These are phyloP conservation scores for Lepidurus couesii DNA, from an alignment of 1,140 invertebrate species.

Conservation along the genomic window DNA sequence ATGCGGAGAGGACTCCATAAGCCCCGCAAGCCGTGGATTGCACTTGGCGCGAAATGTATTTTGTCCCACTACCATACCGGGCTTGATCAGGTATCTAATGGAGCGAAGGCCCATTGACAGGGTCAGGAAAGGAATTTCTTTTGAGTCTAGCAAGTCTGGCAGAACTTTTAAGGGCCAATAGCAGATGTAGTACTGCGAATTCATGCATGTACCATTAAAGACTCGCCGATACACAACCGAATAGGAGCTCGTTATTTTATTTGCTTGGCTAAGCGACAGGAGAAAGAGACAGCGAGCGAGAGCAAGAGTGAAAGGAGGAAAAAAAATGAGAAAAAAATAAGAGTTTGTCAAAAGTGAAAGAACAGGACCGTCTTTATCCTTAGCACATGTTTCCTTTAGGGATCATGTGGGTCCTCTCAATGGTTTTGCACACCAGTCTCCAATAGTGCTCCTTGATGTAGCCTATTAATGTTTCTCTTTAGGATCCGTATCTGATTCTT, in stretches of 20 bases:
- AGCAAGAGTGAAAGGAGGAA: neutral
- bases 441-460: neutral
- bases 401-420: neutral
- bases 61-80: neutral
- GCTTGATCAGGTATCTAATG: constrained; percentile 9
- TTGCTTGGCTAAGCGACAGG: neutral
- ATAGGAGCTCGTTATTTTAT: neutral
- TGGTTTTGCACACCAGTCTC: constrained; percentile 3
- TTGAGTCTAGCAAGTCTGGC: neutral
- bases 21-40: no score
- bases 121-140: neutral
- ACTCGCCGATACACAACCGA: neutral
- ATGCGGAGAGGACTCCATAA: neutral
- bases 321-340: neutral
- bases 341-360: neutral
- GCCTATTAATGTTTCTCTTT: neutral
- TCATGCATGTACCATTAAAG: neutral
- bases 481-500: neutral
- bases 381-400: neutral
- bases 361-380: neutral
- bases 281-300: neutral
- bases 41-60: no score
- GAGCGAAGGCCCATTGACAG: neutral
- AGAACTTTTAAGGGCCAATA: constrained; percentile 10
- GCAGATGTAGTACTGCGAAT: neutral